A percentile compares a stretch with the other conserved stretches of the same genome.
These are phyloP conservation scores for Herpailurus yagouaroundi DNA, from an alignment of 2,113 vertebrate species.

Conservation along the genomic window DNA sequence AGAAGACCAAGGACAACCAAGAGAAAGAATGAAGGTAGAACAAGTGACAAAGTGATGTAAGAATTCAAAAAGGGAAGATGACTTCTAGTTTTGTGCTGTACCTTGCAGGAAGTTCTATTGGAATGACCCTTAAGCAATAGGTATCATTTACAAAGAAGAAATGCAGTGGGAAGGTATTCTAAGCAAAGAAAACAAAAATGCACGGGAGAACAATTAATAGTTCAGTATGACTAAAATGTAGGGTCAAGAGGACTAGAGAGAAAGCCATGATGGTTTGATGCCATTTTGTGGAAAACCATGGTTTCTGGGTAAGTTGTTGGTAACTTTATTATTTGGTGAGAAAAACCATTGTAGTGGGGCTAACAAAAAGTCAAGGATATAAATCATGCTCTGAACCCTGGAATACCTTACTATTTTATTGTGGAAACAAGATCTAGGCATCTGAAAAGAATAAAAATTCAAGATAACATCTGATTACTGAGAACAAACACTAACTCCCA, in stretches of 20 bases:
- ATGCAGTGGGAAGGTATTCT: background rate
- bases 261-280: background rate
- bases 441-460: background rate
- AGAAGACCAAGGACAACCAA: background rate
- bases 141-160: background rate
- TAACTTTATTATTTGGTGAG: background rate
- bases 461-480: background rate
- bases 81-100: background rate
- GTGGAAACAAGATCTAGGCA: background rate
- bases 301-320: background rate
- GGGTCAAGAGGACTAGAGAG: background rate
- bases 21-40: background rate
- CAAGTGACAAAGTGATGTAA: background rate
- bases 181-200: background rate
- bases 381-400: background rate
- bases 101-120: background rate
- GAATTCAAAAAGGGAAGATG: background rate
- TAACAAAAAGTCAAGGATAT: background rate
- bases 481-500: background rate
- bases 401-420: background rate
- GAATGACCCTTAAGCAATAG: background rate
- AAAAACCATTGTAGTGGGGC: background rate
- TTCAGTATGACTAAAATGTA: background rate
- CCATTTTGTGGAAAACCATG: background rate
- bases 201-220: background rate